Evolutionary conservation across 2,888 invertebrate species (phyloP), one percentile per base, ranked within the genome.

Genomic region (Apodemia zela): DNA sequence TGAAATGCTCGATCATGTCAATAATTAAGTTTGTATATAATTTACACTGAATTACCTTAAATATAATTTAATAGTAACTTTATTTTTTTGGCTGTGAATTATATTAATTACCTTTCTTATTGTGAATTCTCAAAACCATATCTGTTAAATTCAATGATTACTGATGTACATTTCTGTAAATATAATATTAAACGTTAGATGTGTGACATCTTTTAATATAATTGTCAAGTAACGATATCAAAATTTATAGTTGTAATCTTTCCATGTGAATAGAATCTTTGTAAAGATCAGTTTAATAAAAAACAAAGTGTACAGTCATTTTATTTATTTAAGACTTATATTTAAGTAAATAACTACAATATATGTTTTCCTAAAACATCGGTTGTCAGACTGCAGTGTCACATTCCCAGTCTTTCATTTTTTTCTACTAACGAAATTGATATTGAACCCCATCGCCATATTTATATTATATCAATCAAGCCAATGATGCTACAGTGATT

Each of bases 211-310:
- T 87, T 87, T 85, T 85, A 87, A 84, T 82, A 78, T 69, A 80
- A 79, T 82, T 84, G 87, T 88, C 84, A 81, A 85, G 75, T 84
- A 83, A 85, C 84, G 84, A 86, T 87, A 88, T 86, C 85, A 87
- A 81, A 76, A 71, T 69, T 63, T 72, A 74, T 84, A 82, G 81
- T 68, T 78, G 79, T 85, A 86, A 85, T 76, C 85, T 86, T 88
- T 88, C 82, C 82, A 86, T 87, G 89, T 89, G 87, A 85, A 82
- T 87, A 89, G 81, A 78, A 79, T 82, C 84, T 87, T 87, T 89
- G 85, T 89, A 89, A 84, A 82, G 78, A 80, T 81, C 79, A 84
- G 77, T 86, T 87, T 85, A 89, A 78, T 87, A 88, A 85, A 86
- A 84, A 85, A 72, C 68, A 69, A 72, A 51, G 17, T 70, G 71